A percentile compares a stretch with the other conserved stretches of the same genome.
Evolutionary conservation across 2,113 vertebrate genomes (phyloP).

Genomic region (Elachura formosa): DNA sequence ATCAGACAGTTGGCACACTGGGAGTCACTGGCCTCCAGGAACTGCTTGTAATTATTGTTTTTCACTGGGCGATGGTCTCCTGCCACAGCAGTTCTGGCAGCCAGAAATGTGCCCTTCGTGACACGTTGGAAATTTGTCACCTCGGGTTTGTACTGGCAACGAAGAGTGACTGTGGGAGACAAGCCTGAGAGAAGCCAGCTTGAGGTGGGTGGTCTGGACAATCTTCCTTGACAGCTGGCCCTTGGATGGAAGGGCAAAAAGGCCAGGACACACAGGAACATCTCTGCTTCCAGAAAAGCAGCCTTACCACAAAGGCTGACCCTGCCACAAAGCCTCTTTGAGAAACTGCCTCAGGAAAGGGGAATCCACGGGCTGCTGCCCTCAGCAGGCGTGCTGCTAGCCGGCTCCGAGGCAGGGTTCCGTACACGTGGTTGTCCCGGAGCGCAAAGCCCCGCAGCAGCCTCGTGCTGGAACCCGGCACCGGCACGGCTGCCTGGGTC

Average conservation of each 20-base stretch:
- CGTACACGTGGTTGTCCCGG: not conserved
- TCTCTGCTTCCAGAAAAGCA: not conserved
- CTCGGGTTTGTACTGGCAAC: not conserved
- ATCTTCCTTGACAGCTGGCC: not conserved
- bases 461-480: accelerated
- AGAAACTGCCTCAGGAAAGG: not conserved
- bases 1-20: not conserved
- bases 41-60: not conserved
- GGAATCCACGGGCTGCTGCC: not conserved
- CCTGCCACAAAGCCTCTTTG: not conserved
- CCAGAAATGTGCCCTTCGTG: not conserved
- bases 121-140: not conserved
- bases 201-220: not conserved
- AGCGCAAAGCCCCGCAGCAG: not conserved
- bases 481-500: accelerated
- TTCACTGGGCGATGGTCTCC: not conserved
- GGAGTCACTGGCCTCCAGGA: not conserved
- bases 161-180: not conserved
- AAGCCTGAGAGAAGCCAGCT: not conserved
- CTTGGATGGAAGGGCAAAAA: not conserved
- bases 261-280: not conserved
- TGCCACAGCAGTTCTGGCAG: not conserved
- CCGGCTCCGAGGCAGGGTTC: not conserved
- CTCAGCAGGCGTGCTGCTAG: not conserved
- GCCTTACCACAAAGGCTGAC: not conserved